Evolutionary conservation across 2,113 vertebrate genomes (phyloP).

Genomic region (Panurus biarmicus): DNA sequence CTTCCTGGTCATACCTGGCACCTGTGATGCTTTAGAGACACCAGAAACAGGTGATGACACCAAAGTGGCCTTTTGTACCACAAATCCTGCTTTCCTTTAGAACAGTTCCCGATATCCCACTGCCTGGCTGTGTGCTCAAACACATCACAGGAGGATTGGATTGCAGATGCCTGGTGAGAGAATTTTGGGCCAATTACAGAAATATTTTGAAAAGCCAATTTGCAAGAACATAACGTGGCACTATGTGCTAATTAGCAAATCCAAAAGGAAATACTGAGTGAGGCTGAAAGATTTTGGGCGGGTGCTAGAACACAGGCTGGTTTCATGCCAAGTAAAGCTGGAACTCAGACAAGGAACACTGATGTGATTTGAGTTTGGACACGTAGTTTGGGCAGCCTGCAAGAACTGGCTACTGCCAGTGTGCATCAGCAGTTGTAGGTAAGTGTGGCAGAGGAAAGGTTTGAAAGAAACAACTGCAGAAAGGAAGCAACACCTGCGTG

Average conservation of each 20-base stretch:
- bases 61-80: background rate
- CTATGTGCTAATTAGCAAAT: background rate
- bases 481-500: background rate
- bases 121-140: background rate
- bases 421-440: background rate
- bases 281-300: background rate
- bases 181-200: background rate
- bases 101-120: rapidly evolving
- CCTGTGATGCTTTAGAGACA: background rate
- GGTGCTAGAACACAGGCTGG: background rate
- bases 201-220: background rate
- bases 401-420: background rate
- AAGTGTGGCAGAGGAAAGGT: background rate
- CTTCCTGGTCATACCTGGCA: background rate
- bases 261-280: background rate
- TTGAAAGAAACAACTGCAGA: background rate
- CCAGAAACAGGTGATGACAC: background rate
- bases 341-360: background rate
- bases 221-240: background rate
- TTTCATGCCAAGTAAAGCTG: background rate
- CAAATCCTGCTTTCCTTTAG: background rate
- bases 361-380: background rate
- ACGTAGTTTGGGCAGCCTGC: background rate
- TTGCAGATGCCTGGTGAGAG: background rate
- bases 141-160: background rate